These are phyloP conservation scores for Pelecanus crispus DNA, from an alignment of 2,113 vertebrate genomes.

Conservation along the genomic window DNA sequence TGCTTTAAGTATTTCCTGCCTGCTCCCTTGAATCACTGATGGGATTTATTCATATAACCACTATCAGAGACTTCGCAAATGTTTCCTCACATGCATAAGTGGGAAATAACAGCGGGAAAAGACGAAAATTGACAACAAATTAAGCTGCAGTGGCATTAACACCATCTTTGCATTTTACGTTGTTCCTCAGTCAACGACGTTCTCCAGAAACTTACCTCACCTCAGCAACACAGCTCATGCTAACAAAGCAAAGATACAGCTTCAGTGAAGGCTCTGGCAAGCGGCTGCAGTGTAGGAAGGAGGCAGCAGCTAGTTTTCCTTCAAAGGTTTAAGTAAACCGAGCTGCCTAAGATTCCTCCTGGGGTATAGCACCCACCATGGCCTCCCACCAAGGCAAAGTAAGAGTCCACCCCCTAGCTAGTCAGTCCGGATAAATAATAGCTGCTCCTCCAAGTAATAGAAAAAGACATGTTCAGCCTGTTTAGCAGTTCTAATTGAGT, in stretches of 20 bases:
- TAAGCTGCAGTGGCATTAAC: neutral
- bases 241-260: neutral
- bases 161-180: neutral
- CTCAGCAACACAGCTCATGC: neutral
- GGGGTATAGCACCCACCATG: neutral
- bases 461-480: neutral
- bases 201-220: neutral
- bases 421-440: neutral
- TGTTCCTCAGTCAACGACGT: neutral
- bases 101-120: neutral
- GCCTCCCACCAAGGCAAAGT: neutral
- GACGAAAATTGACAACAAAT: neutral
- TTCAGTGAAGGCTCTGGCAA: neutral
- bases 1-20: neutral
- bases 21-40: neutral
- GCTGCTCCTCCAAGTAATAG: neutral
- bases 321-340: neutral
- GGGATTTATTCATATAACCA: neutral
- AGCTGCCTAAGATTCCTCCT: neutral
- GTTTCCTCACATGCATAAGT: neutral
- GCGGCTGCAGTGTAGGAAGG: fast-evolving
- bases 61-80: neutral
- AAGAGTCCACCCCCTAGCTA: fast-evolving
- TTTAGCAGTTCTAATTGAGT: neutral
- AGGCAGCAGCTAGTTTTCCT: neutral